Evolutionary conservation across 2,113 vertebrate genomes (phyloP).

Genomic region (Clupea harengus): DNA sequence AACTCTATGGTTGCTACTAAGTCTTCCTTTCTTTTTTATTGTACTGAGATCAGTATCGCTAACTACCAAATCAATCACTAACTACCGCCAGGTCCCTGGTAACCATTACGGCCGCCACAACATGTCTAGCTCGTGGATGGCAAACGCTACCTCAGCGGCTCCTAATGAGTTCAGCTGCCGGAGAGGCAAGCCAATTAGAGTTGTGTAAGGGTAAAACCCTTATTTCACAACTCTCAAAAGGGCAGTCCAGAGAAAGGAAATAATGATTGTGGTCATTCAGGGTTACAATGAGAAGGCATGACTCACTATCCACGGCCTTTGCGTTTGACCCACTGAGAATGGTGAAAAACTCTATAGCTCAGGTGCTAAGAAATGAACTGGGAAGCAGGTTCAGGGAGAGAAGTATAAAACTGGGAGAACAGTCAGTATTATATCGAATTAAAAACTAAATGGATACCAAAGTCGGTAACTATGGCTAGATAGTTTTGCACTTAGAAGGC

Average conservation of each 20-base stretch:
- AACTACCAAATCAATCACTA: background rate
- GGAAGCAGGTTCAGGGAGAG: background rate
- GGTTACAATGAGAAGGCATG: background rate
- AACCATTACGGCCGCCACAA: background rate
- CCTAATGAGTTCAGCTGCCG: background rate
- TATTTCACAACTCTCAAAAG: background rate
- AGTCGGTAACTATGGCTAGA: background rate
- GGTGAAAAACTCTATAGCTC: background rate
- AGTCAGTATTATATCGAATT: background rate
- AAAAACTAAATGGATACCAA: background rate
- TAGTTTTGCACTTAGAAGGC: background rate
- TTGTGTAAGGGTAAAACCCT: background rate
- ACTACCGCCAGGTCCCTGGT: background rate
- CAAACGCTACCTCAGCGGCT: background rate
- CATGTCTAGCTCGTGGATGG: background rate
- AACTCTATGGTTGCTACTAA: background rate
- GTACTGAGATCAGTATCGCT: background rate
- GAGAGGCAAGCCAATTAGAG: background rate
- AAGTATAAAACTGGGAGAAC: no score
- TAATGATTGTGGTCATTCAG: background rate
- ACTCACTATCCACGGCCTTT: background rate
- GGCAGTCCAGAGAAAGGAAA: background rate
- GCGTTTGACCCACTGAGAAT: no score
- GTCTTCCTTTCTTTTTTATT: background rate
- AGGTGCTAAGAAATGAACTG: background rate